A percentile compares a stretch with the other conserved stretches of the same genome.
These are phyloP conservation scores for Sarcophaga rosellei DNA, from an alignment of 2,888 invertebrate genomes.

Conservation along the genomic window DNA sequence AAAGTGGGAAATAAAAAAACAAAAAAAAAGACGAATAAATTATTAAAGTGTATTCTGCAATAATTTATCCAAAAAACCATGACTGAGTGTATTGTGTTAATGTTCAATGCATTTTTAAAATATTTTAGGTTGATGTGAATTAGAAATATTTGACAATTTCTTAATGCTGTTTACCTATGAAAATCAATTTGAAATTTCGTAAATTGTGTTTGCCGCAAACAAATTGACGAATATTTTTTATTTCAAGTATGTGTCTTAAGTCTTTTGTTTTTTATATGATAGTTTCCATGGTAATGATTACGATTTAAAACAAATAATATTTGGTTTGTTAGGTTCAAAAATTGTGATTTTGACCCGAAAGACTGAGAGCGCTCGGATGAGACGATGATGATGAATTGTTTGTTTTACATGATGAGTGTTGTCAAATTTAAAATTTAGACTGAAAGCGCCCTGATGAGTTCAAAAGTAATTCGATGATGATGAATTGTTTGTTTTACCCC, in stretches of 20 bases:
- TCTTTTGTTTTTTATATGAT: slow-evolving; percentile 29
- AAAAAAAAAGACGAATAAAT: slow-evolving; percentile 34
- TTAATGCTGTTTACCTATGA: slow-evolving; percentile 4
- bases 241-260: slow-evolving; percentile 43
- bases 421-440: no score
- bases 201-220: no score
- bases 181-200: background rate
- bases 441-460: no score
- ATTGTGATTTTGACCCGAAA: no score
- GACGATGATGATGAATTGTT: no score
- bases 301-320: no score
- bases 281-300: no score
- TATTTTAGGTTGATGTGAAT: background rate
- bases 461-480: no score
- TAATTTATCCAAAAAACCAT: background rate
- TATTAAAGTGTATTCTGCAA: slow-evolving; percentile 29
- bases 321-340: no score
- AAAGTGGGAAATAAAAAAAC: background rate
- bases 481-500: no score
- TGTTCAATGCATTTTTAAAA: slow-evolving; percentile 21
- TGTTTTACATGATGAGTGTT: no score
- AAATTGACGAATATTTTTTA: background rate
- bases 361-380: no score
- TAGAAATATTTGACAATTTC: slow-evolving; percentile 16
- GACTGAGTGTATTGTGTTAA: background rate